Evolutionary conservation across 2,888 invertebrate genomes (phyloP).

Genomic region (Erebia epiphron): DNA sequence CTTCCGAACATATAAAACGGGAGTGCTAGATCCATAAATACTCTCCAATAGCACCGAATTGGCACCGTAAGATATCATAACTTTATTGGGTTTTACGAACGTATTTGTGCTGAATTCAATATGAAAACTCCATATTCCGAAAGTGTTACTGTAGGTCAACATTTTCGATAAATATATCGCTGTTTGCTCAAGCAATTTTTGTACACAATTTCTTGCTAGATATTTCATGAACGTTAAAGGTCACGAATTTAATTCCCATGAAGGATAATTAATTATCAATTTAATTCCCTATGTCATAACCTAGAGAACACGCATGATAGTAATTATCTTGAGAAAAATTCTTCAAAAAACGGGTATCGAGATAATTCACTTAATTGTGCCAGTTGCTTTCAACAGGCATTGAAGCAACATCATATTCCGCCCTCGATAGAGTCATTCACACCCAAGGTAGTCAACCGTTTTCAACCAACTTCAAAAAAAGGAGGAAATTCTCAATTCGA

Average conservation of each 20-base stretch:
- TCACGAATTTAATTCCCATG: slow-evolving; percentile 8
- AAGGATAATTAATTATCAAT: too few relatives aligned
- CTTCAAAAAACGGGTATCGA: background rate
- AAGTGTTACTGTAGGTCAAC: slow-evolving; percentile 4
- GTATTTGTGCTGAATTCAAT: slow-evolving; percentile 29
- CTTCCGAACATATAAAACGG: slow-evolving; percentile 21
- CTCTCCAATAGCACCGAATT: slow-evolving; percentile 21
- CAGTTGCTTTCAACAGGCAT: too few relatives aligned
- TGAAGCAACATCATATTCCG: too few relatives aligned
- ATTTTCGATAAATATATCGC: slow-evolving; percentile 12
- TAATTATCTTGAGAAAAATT: too few relatives aligned
- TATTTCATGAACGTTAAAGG: background rate
- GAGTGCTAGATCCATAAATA: slow-evolving; percentile 22
- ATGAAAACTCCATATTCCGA: slow-evolving; percentile 23
- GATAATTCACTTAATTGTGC: too few relatives aligned
- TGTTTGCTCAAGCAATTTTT: slow-evolving; percentile 5
- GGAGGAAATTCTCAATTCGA: too few relatives aligned
- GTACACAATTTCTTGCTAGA: background rate
- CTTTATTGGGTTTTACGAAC: slow-evolving; percentile 32
- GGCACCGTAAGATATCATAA: slow-evolving; percentile 31
- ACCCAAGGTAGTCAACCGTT: too few relatives aligned
- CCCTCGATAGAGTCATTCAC: too few relatives aligned
- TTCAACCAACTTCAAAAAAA: too few relatives aligned
- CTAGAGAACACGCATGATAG: background rate
- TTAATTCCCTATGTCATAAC: too few relatives aligned